Percentiles rank a stretch among this genome's conserved stretches.
Evolutionary conservation across 2,888 invertebrate genomes (phyloP).

Genomic region (Leptopterna dolabrata): DNA sequence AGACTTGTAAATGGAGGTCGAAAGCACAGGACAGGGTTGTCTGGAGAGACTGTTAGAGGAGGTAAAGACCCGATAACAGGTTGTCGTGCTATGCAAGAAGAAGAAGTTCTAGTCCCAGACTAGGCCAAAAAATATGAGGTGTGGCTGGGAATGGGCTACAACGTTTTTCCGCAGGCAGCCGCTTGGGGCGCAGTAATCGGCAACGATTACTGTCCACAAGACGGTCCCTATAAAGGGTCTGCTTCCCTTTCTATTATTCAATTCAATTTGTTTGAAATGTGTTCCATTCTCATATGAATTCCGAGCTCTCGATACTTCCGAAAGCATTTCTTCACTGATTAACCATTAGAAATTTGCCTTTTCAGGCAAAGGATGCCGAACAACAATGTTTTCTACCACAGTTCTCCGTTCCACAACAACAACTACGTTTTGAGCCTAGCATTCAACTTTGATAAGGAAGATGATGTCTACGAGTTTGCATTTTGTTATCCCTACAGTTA

Average conservation of each 20-base stretch:
- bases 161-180: no score
- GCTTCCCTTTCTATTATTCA: no score
- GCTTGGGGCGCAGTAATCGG: no score
- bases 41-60: not conserved
- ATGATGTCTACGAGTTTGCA: constrained; percentile 95
- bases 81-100: not conserved
- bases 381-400: constrained; percentile 90
- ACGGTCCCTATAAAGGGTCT: no score
- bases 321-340: no score
- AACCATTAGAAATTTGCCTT: not conserved
- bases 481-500: constrained; percentile 97
- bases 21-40: not conserved
- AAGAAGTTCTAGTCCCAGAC: no score
- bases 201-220: no score
- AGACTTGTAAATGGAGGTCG: not conserved
- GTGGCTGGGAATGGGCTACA: no score
- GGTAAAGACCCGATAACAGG: not conserved
- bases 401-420: constrained; percentile 87
- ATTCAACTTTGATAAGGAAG: constrained; percentile 94
- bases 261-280: no score
- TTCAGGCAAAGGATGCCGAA: constrained; percentile 81
- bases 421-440: constrained; percentile 94
- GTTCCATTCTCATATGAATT: no score
- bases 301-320: no score
- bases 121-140: no score